Evolutionary conservation across 1,140 invertebrate species (phyloP).

Genomic region (Drosophila pachea): DNA sequence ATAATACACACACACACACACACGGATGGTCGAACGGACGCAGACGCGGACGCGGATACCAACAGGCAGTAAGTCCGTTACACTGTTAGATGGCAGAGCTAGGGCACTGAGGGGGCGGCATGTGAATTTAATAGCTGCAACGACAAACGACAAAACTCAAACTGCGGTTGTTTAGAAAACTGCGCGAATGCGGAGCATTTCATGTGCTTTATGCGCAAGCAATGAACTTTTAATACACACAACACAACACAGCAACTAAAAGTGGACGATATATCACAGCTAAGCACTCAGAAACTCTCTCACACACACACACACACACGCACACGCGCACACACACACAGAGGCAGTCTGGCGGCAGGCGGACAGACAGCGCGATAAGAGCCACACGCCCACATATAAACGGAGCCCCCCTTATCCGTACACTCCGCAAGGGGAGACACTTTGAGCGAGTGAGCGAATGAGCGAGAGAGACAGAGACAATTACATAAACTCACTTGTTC

Average conservation of each 20-base stretch:
- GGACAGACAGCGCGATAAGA: constrained; percentile 15
- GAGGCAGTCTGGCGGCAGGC: background rate
- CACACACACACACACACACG: constrained; percentile 6
- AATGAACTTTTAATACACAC: constrained; percentile 77
- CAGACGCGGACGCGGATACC: background rate
- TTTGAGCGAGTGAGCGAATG: background rate
- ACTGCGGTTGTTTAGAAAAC: constrained; percentile 71
- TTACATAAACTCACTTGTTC: constrained; percentile 22
- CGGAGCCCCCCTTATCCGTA: background rate
- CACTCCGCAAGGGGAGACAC: background rate
- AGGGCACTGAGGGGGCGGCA: constrained; percentile 10
- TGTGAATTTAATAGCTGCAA: constrained; percentile 72
- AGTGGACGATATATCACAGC: constrained; percentile 70
- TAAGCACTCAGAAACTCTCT: constrained; percentile 65
- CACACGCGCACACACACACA: background rate
- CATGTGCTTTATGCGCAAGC: constrained; percentile 75
- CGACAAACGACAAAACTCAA: constrained; percentile 71
- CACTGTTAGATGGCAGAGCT: background rate
- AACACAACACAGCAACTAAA: constrained; percentile 56
- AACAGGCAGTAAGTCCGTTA: background rate
- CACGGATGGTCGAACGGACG: too few species aligned
- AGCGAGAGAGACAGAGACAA: background rate
- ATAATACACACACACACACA: constrained; percentile 55
- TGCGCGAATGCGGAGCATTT: constrained; percentile 62
- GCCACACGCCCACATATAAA: constrained; percentile 26